A percentile compares a stretch with the other conserved stretches of the same genome.
phyloP scores from a whole-genome alignment of 2,113 vertebrate species.

The Spermophilus dauricus region DNA sequence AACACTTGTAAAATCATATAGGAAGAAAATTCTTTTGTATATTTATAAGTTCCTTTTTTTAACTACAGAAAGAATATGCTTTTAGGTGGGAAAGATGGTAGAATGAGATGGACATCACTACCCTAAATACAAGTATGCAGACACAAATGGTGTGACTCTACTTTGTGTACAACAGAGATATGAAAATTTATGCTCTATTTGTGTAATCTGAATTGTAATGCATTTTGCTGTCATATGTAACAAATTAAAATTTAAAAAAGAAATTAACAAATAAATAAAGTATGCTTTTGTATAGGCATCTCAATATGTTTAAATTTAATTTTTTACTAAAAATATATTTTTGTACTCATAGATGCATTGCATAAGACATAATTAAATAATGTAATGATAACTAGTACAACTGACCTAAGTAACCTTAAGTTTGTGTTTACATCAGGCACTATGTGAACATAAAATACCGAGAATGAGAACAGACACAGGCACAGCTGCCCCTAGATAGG shows the following conservation, averaged over 20 bases:
- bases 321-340: not conserved
- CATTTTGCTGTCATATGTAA: no score
- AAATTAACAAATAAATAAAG: no score
- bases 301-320: not conserved
- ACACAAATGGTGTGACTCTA: no score
- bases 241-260: no score
- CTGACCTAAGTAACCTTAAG: not conserved
- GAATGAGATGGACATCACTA: no score
- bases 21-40: not conserved
- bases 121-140: no score
- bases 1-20: not conserved
- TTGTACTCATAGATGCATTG: not conserved
- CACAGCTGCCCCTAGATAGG: not conserved
- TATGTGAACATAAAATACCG: not conserved
- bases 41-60: not conserved
- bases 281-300: not conserved
- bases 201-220: no score
- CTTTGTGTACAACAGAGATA: no score
- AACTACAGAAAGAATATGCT: not conserved
- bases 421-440: not conserved
- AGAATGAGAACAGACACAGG: not conserved
- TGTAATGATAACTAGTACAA: not conserved
- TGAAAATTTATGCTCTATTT: no score
- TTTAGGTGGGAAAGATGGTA: no score
- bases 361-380: not conserved